Evolutionary conservation across 2,888 invertebrate genomes (phyloP), one percentile per base, ranked within the genome.

Genomic region (Eupeodes latifasciatus): DNA sequence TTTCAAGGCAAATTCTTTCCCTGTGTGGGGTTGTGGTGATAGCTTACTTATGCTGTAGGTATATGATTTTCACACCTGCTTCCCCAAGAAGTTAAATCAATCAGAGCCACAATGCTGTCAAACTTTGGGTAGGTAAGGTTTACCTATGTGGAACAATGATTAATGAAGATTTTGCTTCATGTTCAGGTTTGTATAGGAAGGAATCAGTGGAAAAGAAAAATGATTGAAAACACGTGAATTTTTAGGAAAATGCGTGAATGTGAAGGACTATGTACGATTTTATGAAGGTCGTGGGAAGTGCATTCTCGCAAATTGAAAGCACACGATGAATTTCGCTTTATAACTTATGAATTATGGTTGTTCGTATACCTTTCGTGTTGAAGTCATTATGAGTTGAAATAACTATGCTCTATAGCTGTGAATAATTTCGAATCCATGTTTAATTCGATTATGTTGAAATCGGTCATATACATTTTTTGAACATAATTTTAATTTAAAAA

Each of bases 81-180:
- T 27, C 27, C 62, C 75, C 49, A 59, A 27, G 55, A 79, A 71
- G 79, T 55, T 86, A 79, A 86, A 86, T 86, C 82, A 83, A 86
- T 86, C 86, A 86, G 79, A 64, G 16, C 34, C 49, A 53, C 53
- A 51, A 61, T 47, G 51, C 76, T 77, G 77, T 81, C 81, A 72
- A 72, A 81, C 66, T 40, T 72, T 66, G n/a, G 47, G 14, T 64
- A 62, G 40, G 40, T 40, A 40, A 40, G 5, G 40, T 40, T 7
- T 40, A 1, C 9, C 5, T 40, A 0, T 53, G 40, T 14, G 9
- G 27, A 72, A 47, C 53, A 72, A 57, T 81, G 81, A 81, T 81
- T 81, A 81, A 85, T 81, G 67, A 1, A n/a, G 47, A 3, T 47
- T n/a, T 76, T 40, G 40, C 40, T 40, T 40, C 5, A 49, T 47